Evolutionary conservation across 2,888 invertebrate species (phyloP).

Genomic region (Bruchidius siliquastri): DNA sequence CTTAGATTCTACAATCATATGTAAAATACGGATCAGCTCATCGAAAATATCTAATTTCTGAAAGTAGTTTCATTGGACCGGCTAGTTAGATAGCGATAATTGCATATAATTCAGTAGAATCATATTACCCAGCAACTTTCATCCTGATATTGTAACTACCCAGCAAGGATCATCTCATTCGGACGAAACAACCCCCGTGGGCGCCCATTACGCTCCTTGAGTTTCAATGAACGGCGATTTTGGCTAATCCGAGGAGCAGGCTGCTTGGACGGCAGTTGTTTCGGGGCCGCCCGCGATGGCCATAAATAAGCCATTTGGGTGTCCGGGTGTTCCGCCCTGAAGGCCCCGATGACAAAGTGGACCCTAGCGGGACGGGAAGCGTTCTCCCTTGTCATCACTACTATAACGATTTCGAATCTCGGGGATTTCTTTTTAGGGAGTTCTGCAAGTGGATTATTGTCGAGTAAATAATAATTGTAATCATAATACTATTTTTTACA

Average conservation of each 20-base stretch:
- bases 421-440: not conserved
- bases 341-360: conserved; percentile 29
- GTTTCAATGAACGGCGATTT: not conserved
- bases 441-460: not conserved
- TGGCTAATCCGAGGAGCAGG: not conserved
- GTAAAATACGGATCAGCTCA: no score
- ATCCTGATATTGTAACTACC: not conserved
- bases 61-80: no score
- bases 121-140: no score
- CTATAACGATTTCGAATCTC: not conserved
- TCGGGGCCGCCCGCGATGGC: conserved; percentile 21
- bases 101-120: no score
- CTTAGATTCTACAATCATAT: no score
- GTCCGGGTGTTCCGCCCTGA: conserved; percentile 26
- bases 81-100: no score
- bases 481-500: not conserved
- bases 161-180: not conserved
- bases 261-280: conserved; percentile 12
- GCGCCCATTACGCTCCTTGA: not conserved
- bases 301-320: conserved; percentile 45
- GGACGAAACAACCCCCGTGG: not conserved
- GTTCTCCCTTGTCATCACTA: not conserved
- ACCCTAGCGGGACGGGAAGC: conserved; percentile 31
- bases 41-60: no score
- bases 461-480: not conserved